Base-by-base conservation (phyloP, 2,888 invertebrate genomes). In the Lithophane semibrunnea region DNA sequence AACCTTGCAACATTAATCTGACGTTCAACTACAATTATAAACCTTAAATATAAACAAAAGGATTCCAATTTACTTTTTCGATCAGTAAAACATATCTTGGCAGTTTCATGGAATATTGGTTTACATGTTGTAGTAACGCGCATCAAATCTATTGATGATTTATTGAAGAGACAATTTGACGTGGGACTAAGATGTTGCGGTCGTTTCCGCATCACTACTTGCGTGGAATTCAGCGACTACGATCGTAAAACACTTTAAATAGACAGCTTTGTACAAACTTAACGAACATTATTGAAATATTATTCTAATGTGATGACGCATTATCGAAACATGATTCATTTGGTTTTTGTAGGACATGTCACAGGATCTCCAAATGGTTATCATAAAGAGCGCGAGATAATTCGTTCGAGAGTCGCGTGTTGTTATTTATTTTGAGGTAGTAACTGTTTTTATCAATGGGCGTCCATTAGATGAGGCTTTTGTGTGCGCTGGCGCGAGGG, bases 161-260 rank as follows among this genome's bases (percentile, higher is more conserved):
- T 92, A 92, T 92, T 87, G 90, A 91, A 89, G 90, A 91, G 93
- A 93, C 93, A 93, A 92, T 91, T 92, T 94, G 94, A 94, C 93
- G 91, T 90, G 92, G 93, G 94, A 90, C 90, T 89, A 88, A 90
- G 87, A 86, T 83, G 89, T 90, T 93, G 92, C 91, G 94, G 94
- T 94, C 85, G 85, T 91, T 93, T 94, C 90, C 93, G 90, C 93
- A 88, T 93, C 92, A 91, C 81, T 93, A 87, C 87, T 80, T 91
- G 79, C 78, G 77, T 77, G 91, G 92, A 92, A 94, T 93, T 94
- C 91, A 88, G 93, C 91, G 86, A 91, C 89, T 88, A 80, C 71
- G 75, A 73, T 84, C 79, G 77, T 84, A 84, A 88, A 88, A 82
- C 81, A 88, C 80, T 85, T 80, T 81, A 86, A 80, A 85, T 85